phyloP scores from a whole-genome alignment of 2,797 vertebrate species.

The Oreochromis grahami region DNA sequence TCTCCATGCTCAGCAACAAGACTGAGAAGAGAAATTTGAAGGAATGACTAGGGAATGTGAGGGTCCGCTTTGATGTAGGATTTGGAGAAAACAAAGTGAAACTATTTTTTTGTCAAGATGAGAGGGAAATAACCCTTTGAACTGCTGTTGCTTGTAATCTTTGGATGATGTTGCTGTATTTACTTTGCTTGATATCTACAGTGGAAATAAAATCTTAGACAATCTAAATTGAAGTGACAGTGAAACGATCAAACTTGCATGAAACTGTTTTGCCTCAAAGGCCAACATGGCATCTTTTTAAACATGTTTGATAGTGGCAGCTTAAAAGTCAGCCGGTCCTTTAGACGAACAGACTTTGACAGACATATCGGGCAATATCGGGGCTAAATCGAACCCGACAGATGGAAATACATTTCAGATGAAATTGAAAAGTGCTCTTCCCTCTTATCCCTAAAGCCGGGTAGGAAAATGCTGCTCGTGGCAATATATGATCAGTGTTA shows the following conservation, averaged over 20 bases:
- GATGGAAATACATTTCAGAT: constrained; percentile 45
- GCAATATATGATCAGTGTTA: constrained; percentile 41
- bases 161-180: background rate
- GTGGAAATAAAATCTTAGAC: constrained; percentile 7
- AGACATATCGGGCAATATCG: constrained; percentile 16
- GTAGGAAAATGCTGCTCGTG: constrained; percentile 28
- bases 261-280: constrained; percentile 31
- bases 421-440: constrained; percentile 39
- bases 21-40: background rate
- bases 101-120: constrained; percentile 15
- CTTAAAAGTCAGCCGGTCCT: constrained; percentile 15
- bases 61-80: constrained; percentile 20
- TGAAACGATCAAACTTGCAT: constrained; percentile 17
- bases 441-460: constrained; percentile 34
- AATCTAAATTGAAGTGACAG: constrained; percentile 7
- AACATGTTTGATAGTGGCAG: constrained; percentile 35
- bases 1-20: background rate
- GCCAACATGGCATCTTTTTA: constrained; percentile 30
- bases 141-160: background rate
- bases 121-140: constrained; percentile 12
- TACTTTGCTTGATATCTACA: background rate
- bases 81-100: constrained; percentile 17
- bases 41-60: background rate
- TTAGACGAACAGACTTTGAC: constrained; percentile 42
- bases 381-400: constrained; percentile 27